Conservation (phyloP, 2,888 invertebrate species). For the Drosophila affinis region DNA sequence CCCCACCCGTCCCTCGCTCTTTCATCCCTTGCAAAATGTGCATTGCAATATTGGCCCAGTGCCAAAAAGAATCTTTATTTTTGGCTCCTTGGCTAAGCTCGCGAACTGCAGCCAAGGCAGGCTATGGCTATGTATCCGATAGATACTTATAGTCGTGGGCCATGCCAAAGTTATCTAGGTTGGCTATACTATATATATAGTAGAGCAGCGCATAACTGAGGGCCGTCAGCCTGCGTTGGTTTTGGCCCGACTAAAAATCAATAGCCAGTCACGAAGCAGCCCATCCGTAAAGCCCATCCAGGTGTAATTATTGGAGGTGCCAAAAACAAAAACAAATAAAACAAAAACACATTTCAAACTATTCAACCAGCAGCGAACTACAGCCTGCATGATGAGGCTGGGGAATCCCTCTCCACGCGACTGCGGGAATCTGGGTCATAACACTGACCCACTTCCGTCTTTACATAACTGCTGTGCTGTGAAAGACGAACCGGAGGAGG, state of each 20-base stretch:
- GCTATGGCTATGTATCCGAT: conserved; percentile 32
- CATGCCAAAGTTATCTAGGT: conserved; percentile 47
- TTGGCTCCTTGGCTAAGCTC: conserved; percentile 74
- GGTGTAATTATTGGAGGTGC: conserved; percentile 48
- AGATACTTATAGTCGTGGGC: conserved; percentile 33
- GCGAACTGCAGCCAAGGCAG: conserved; percentile 47
- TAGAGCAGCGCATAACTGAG: not conserved
- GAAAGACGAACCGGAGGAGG: not conserved
- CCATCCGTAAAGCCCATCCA: conserved; percentile 11
- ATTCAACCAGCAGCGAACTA: conserved; percentile 22
- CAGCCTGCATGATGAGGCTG: not conserved
- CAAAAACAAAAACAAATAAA: not conserved
- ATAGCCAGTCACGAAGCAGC: conserved; percentile 26
- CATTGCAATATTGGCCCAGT: conserved; percentile 64
- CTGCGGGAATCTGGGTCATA: conserved; percentile 68
- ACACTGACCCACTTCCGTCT: conserved; percentile 72
- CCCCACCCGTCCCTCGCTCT: not conserved
- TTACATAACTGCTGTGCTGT: conserved; percentile 30
- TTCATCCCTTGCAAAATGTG: conserved; percentile 41
- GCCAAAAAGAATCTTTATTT: conserved; percentile 75
- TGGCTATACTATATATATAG: conserved; percentile 30
- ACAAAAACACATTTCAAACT: conserved; percentile 25
- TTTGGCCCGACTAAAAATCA: conserved; percentile 29
- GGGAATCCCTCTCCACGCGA: too few species aligned
- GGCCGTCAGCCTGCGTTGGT: not conserved